A percentile compares a stretch with the other conserved stretches of the same genome.
Evolutionary conservation across 2,797 vertebrate genomes (phyloP).

Genomic region (Decapterus maruadsi): DNA sequence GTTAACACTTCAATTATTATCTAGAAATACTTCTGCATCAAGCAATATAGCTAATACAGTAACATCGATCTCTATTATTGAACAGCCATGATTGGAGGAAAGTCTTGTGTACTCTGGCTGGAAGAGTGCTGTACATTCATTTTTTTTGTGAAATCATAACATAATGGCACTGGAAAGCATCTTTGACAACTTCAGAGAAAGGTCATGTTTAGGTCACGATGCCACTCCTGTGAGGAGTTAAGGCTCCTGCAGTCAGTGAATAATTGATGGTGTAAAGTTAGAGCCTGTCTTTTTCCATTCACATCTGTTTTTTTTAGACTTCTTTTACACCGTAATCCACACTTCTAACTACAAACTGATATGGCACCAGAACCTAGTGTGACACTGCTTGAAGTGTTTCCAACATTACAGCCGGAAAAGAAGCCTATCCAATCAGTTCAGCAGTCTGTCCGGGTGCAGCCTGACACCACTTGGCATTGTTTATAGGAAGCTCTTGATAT

Average conservation of each 20-base stretch:
- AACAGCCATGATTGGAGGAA: background rate
- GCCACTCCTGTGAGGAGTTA: slow-evolving; percentile 14
- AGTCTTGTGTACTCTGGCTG: background rate
- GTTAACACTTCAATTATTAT: no score
- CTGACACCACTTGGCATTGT: slow-evolving; percentile 41
- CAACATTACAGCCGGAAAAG: slow-evolving; percentile 32
- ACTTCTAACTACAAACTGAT: slow-evolving; percentile 50
- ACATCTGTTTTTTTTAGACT: slow-evolving; percentile 45
- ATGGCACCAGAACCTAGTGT: slow-evolving; percentile 40
- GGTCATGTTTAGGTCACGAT: slow-evolving; percentile 19
- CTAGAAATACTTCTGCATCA: no score
- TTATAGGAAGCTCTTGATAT: slow-evolving; percentile 40
- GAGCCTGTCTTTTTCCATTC: slow-evolving; percentile 44
- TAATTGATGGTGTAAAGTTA: slow-evolving; percentile 76
- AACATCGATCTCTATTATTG: no score
- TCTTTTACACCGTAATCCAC: slow-evolving; percentile 71
- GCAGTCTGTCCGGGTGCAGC: slow-evolving; percentile 15
- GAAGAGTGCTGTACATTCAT: background rate
- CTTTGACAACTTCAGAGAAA: slow-evolving; percentile 1
- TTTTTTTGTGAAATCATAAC: background rate
- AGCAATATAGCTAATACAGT: background rate
- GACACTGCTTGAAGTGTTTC: slow-evolving; percentile 35
- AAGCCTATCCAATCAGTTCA: slow-evolving; percentile 45
- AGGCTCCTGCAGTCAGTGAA: slow-evolving; percentile 50
- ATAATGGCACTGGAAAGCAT: background rate